Conservation (phyloP, 2,888 invertebrate genomes). For the Argyra leucocephala region DNA sequence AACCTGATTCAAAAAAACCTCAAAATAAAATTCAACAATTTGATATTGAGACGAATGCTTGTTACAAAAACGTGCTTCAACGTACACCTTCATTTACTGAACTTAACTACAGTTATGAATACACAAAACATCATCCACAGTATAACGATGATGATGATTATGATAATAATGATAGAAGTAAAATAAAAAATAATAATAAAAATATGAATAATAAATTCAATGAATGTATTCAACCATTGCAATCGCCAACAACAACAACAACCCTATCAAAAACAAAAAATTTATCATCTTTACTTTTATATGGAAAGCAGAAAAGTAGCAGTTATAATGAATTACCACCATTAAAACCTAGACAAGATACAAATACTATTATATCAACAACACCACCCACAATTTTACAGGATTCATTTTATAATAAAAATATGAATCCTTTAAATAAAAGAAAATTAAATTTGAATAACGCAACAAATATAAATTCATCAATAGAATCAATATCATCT, state of each 20-base stretch:
- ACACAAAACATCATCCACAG: conserved; percentile 12
- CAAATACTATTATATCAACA: background rate
- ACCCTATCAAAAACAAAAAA: background rate
- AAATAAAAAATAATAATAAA: background rate
- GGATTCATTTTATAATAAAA: conserved; percentile 12
- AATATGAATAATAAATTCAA: conserved; percentile 4
- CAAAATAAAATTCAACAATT: conserved; percentile 26
- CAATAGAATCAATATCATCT: too few species aligned
- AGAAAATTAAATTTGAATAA: conserved; percentile 20
- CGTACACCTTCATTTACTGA: too few species aligned
- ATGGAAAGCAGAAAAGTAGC: conserved; percentile 18
- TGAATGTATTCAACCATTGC: background rate
- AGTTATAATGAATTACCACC: conserved; percentile 23
- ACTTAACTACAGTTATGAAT: too few species aligned
- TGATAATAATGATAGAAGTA: background rate
- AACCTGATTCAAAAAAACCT: background rate
- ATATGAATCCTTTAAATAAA: conserved; percentile 13
- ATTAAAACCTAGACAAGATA: conserved; percentile 19
- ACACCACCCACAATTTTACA: background rate
- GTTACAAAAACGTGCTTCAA: conserved; percentile 10
- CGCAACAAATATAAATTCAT: conserved; percentile 8
- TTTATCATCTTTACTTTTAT: background rate
- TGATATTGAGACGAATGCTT: conserved; percentile 20
- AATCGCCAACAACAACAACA: conserved; percentile 2
- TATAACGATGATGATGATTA: too few species aligned